phyloP scores from a whole-genome alignment of 2,797 vertebrate species.

The Enteromius paludinosus region DNA sequence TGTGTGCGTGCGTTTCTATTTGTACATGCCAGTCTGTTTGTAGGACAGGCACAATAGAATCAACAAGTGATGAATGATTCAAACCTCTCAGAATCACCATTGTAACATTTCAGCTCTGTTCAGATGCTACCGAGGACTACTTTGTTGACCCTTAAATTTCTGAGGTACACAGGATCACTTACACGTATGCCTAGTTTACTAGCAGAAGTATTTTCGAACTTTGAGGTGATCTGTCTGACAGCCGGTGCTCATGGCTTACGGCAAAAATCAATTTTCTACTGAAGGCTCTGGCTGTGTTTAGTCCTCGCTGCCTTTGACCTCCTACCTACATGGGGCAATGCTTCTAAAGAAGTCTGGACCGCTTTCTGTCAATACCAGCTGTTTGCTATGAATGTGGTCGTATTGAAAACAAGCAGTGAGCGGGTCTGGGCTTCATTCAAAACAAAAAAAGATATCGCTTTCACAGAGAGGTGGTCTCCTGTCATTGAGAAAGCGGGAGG shows the following conservation, averaged over 20 bases:
- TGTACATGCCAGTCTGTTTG: conserved; percentile 49
- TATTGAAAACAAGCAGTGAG: conserved; percentile 32
- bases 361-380: conserved; percentile 38
- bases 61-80: conserved; percentile 37
- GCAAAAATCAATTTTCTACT: conserved; percentile 39
- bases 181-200: conserved; percentile 2
- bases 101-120: conserved; percentile 8
- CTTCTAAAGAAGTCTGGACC: conserved; percentile 45
- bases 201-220: conserved; percentile 27
- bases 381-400: conserved; percentile 32
- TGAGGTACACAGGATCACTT: neutral
- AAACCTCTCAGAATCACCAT: neutral
- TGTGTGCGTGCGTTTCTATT: conserved; percentile 41
- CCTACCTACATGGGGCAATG: conserved; percentile 35
- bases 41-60: conserved; percentile 30
- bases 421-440: conserved; percentile 24
- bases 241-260: conserved; percentile 14
- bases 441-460: conserved; percentile 52
- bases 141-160: conserved; percentile 5
- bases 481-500: conserved; percentile 35
- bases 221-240: conserved; percentile 25
- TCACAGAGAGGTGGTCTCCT: conserved; percentile 45
- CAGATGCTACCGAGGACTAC: neutral
- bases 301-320: conserved; percentile 31
- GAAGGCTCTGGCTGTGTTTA: conserved; percentile 39